A percentile compares a stretch with the other conserved stretches of the same genome.
Conservation (phyloP, 1,140 invertebrate species). For the Stegodyphus dumicola region DNA sequence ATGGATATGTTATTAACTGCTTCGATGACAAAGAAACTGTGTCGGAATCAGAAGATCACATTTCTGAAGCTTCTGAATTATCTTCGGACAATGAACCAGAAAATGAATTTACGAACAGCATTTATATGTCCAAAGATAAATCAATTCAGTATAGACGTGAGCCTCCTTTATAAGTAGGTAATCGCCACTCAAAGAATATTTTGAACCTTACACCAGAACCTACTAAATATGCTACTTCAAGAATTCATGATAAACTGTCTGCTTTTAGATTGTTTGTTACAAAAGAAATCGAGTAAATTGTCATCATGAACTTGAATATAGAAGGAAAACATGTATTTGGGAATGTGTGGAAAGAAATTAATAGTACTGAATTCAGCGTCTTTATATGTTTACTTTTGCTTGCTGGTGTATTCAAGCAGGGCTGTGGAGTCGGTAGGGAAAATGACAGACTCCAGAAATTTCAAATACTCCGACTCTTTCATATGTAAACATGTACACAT, state of each 20-base stretch:
- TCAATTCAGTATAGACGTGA: neutral
- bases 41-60: constrained; percentile 2
- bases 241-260: constrained; percentile 3
- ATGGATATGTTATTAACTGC: neutral
- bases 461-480: too few species aligned
- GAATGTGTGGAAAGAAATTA: neutral
- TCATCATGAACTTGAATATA: constrained; percentile 1
- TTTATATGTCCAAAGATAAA: constrained; percentile 4
- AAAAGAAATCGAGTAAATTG: neutral
- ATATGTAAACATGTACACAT: too few species aligned
- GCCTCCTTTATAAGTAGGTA: neutral
- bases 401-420: constrained; percentile 12
- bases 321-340: constrained; percentile 5
- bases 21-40: neutral
- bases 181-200: neutral
- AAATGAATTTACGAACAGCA: constrained; percentile 7
- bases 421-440: too few species aligned
- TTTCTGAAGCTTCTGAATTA: constrained; percentile 4
- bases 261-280: constrained; percentile 9
- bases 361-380: constrained; percentile 6
- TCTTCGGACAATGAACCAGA: constrained; percentile 1
- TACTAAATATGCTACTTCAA: constrained; percentile 4
- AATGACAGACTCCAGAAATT: too few species aligned
- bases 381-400: constrained; percentile 10
- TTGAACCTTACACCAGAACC: constrained; percentile 4